Conservation (phyloP, 2,888 invertebrate genomes). For the Onthophagus sagittarius region DNA sequence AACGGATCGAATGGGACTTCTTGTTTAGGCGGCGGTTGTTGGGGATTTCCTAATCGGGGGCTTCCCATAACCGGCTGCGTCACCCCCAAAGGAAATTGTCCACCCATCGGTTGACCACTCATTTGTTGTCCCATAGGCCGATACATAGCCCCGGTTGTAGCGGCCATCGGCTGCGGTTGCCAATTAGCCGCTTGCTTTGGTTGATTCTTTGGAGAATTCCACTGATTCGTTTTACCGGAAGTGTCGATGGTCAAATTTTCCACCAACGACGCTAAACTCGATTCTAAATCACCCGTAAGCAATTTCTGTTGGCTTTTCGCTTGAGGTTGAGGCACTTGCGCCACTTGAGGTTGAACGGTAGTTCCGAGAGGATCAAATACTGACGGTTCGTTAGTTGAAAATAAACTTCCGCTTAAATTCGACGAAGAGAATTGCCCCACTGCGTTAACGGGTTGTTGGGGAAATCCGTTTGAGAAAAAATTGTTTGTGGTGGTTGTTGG, state of each 20-base stretch:
- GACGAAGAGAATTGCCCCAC: conserved; percentile 36
- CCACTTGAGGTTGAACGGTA: conserved; percentile 56
- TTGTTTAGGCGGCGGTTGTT: conserved; percentile 35
- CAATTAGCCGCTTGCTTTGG: conserved; percentile 79
- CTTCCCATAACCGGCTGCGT: conserved; percentile 33
- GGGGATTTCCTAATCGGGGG: conserved; percentile 38
- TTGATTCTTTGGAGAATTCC: conserved; percentile 70
- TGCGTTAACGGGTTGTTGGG: conserved; percentile 21
- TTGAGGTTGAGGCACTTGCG: conserved; percentile 35
- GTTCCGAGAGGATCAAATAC: conserved; percentile 57
- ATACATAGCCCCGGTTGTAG: conserved; percentile 79
- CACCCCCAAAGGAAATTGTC: background rate
- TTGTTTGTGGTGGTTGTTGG: conserved; percentile 37
- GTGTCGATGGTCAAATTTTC: conserved; percentile 86
- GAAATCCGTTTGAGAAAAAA: conserved; percentile 44
- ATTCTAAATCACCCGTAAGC: conserved; percentile 89
- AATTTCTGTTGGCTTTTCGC: conserved; percentile 53
- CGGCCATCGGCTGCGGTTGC: conserved; percentile 85
- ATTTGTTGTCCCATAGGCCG: conserved; percentile 65
- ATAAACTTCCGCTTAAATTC: conserved; percentile 50
- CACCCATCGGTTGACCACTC: conserved; percentile 35
- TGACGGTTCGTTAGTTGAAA: conserved; percentile 50
- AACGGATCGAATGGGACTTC: conserved; percentile 48
- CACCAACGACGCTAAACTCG: conserved; percentile 87
- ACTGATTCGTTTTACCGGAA: conserved; percentile 64